phyloP scores from a whole-genome alignment of 2,113 vertebrate species.

The Myotis brandtii region DNA sequence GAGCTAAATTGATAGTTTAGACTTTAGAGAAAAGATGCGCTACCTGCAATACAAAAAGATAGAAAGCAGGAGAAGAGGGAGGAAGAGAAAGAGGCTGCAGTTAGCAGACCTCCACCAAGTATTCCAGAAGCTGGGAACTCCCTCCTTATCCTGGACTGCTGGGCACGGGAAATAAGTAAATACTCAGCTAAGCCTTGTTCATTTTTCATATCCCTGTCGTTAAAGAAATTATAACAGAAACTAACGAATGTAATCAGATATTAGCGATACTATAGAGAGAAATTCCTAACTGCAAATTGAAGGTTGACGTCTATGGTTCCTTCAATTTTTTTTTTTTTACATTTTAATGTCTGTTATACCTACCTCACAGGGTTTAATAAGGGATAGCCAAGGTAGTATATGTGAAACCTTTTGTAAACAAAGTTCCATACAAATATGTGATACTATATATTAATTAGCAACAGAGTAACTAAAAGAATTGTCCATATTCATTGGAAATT shows the following conservation, averaged over 20 bases:
- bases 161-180: neutral
- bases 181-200: neutral
- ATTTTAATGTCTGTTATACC: neutral
- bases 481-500: neutral
- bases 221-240: slow-evolving; percentile 33
- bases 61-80: no score
- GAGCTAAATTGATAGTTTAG: no score
- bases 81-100: no score
- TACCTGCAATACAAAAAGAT: no score
- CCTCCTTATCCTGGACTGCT: no score
- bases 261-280: neutral
- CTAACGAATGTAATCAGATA: neutral
- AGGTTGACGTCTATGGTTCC: neutral
- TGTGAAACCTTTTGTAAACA: slow-evolving; percentile 19
- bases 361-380: neutral
- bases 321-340: slow-evolving; percentile 45
- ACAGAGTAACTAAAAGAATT: slow-evolving; percentile 29
- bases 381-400: slow-evolving; percentile 37
- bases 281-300: neutral
- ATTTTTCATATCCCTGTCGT: neutral
- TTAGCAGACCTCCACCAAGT: no score
- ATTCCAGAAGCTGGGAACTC: no score
- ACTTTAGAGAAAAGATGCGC: no score
- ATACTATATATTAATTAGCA: neutral
- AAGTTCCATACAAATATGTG: neutral